Evolutionary conservation across 2,113 vertebrate species (phyloP), one percentile per base, ranked within the genome.

Genomic region (Pedionomus torquatus): DNA sequence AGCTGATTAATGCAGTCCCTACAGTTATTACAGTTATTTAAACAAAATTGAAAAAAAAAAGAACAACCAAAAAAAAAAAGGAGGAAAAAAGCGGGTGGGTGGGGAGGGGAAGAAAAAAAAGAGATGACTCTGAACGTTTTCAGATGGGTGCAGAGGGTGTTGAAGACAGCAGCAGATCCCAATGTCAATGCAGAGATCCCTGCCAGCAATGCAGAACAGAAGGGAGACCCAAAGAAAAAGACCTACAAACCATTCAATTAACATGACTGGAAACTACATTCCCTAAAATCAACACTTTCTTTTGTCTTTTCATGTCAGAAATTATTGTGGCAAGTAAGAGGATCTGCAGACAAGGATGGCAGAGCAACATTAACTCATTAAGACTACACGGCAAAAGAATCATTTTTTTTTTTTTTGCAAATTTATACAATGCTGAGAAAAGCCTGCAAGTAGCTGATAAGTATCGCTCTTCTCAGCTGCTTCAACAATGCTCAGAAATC

Each of bases 31-130:
- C 21, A 75, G 20, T n/a, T n/a, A n/a, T n/a, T n/a, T n/a, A 12
- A 66, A 63, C 4, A 55, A 28, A 52, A 28, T 11, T 5, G 11
- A 37, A 24, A 13, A 31, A 6, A 44, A 44, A 44, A 44, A 44
- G 13, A 60, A 33, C 3, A n/a, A 13, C 9, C n/a, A n/a, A n/a
- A 4, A 19, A 11, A 9, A 25, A 21, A 9, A 0, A 10, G 3
- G 7, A 15, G 3, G 1, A 18, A 21, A 41, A 52, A 46, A n/a
- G n/a, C n/a, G n/a, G n/a, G n/a, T n/a, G n/a, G n/a, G 16, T 7
- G 10, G 0, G 15, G 37, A 55, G 23, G 23, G 15, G 5, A 20
- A 23, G 13, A 30, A 24, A 17, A 8, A 12, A 30, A 14, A 48
- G 9, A 65, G 2, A 54, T 0, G 3, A 51, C 33, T 43, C 52